Conservation (phyloP, 1,140 invertebrate genomes). For the Drosophila serrata region DNA sequence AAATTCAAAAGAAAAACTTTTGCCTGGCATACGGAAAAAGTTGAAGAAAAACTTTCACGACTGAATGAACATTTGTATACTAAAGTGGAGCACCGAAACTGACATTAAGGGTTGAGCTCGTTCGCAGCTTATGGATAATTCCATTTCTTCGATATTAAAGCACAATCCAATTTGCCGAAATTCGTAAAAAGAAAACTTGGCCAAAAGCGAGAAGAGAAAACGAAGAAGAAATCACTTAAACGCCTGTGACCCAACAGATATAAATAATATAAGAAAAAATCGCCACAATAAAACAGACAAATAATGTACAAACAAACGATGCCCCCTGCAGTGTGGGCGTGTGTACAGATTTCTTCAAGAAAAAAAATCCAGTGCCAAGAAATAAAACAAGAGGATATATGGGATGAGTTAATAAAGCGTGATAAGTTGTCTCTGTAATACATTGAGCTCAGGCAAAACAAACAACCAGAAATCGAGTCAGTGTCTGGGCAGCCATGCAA, state of each 20-base stretch:
- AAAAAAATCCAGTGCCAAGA: constrained; percentile 16
- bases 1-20: constrained; percentile 34
- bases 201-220: neutral
- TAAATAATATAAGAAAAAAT: constrained; percentile 36
- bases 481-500: constrained; percentile 4
- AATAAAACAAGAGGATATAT: constrained; percentile 30
- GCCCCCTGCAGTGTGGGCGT: constrained; percentile 20
- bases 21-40: constrained; percentile 22
- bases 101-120: constrained; percentile 11
- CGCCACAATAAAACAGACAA: constrained; percentile 28
- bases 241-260: constrained; percentile 26
- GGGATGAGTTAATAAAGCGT: constrained; percentile 58
- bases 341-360: constrained; percentile 14
- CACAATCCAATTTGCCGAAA: neutral
- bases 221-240: constrained; percentile 56
- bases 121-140: constrained; percentile 14
- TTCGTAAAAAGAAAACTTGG: constrained; percentile 24
- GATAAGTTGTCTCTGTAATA: constrained; percentile 65
- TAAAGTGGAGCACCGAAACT: neutral
- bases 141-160: constrained; percentile 26
- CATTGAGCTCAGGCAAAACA: constrained; percentile 54
- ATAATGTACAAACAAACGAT: constrained; percentile 48
- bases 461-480: constrained; percentile 27
- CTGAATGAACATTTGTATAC: constrained; percentile 36
- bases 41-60: constrained; percentile 33